Evolutionary conservation across 2,888 invertebrate species (phyloP).

Genomic region (Parnassius apollo): DNA sequence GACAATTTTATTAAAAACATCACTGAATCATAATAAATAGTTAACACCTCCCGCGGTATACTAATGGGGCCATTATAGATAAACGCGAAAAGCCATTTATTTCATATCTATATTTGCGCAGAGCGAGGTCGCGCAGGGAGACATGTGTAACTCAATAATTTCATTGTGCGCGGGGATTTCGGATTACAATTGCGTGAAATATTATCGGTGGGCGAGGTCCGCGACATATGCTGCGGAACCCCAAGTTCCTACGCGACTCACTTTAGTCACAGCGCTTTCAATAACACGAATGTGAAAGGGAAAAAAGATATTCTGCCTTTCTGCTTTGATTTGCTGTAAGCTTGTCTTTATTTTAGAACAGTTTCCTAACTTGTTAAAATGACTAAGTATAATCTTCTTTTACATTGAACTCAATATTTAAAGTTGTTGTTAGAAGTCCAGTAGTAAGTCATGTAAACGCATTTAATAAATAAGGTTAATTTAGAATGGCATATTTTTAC

Average conservation of each 20-base stretch:
- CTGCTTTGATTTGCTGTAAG: too few relatives aligned
- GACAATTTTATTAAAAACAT: slow-evolving; percentile 24
- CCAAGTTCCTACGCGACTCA: slow-evolving; percentile 32
- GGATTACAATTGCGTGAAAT: slow-evolving; percentile 69
- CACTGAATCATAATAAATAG: slow-evolving; percentile 36
- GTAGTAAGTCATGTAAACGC: too few relatives aligned
- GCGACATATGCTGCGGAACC: slow-evolving; percentile 55
- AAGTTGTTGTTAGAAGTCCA: too few relatives aligned
- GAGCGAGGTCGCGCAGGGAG: slow-evolving; percentile 43
- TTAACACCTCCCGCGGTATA: slow-evolving; percentile 47
- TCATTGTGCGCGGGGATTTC: slow-evolving; percentile 57
- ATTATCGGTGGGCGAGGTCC: slow-evolving; percentile 56
- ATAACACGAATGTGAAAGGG: slow-evolving; percentile 28
- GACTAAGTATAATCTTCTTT: too few relatives aligned
- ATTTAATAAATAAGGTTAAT: too few relatives aligned
- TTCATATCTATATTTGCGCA: slow-evolving; percentile 74
- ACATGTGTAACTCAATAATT: slow-evolving; percentile 71
- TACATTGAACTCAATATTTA: too few relatives aligned
- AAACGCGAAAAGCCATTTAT: slow-evolving; percentile 62
- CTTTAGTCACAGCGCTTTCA: slow-evolving; percentile 31
- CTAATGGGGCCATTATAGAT: slow-evolving; percentile 62
- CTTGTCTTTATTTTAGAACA: too few relatives aligned
- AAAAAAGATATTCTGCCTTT: too few relatives aligned
- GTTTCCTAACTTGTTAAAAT: too few relatives aligned
- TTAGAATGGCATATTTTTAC: background rate